These are phyloP conservation scores for Dugesia japonica DNA, from an alignment of 2,888 invertebrate species.

Conservation along the genomic window DNA sequence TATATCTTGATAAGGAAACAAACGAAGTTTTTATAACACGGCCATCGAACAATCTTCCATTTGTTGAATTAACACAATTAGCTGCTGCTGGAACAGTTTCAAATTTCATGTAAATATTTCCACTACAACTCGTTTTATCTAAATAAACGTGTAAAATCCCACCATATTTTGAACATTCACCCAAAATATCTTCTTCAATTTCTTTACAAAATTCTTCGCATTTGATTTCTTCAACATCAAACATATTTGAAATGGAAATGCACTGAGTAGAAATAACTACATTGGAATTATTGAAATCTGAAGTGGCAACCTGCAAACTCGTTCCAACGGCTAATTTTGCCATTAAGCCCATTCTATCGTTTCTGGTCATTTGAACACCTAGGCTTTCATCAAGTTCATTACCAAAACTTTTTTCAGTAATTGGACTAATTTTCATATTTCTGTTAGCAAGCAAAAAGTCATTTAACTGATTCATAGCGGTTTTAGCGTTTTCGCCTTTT, in stretches of 20 bases:
- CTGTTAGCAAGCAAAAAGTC: not conserved
- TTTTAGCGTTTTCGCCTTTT: not conserved
- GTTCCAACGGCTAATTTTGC: not conserved
- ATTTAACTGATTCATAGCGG: not conserved
- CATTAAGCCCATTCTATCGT: too few relatives aligned
- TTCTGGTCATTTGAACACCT: not conserved
- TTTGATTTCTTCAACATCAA: conserved; percentile 54
- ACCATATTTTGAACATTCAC: not conserved
- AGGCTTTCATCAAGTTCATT: not conserved
- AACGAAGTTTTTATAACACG: not conserved
- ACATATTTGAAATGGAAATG: conserved; percentile 98
- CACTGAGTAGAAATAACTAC: conserved; percentile 68
- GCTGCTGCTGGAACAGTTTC: not conserved
- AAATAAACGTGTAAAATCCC: too few relatives aligned
- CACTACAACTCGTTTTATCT: not conserved
- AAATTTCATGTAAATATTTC: not conserved
- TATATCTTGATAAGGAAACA: not conserved
- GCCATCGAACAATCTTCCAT: not conserved
- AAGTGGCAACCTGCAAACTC: not conserved
- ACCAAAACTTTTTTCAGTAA: too few relatives aligned
- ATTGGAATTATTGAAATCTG: not conserved
- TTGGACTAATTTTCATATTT: not conserved
- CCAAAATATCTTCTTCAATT: not conserved
- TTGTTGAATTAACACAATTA: not conserved
- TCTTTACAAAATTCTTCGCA: not conserved